A percentile compares a stretch with the other conserved stretches of the same genome.
phyloP scores from a whole-genome alignment of 2,113 vertebrate genomes.

The Telmatochromis bifrenatus region DNA sequence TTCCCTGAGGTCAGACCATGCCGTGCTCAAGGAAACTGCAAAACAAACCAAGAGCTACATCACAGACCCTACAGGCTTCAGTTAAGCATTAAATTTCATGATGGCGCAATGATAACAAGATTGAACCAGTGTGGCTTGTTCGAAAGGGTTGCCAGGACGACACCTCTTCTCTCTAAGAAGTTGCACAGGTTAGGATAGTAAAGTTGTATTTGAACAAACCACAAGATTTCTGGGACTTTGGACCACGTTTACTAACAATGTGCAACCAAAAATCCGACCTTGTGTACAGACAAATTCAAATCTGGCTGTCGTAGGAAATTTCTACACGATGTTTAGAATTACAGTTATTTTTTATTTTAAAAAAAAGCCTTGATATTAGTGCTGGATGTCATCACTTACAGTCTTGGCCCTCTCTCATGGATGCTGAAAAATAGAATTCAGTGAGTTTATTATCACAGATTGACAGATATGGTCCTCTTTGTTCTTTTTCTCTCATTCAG shows the following conservation, averaged over 20 bases:
- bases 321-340: not conserved
- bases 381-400: not conserved
- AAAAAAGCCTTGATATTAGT: not conserved
- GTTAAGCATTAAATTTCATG: not conserved
- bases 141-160: not conserved
- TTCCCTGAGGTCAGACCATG: not conserved
- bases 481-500: not conserved
- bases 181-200: not conserved
- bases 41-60: not conserved
- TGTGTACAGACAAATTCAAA: not conserved
- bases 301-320: not conserved
- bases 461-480: not conserved
- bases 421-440: not conserved
- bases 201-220: not conserved
- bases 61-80: not conserved
- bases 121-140: not conserved
- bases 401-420: not conserved
- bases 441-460: not conserved
- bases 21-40: not conserved
- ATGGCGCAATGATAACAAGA: not conserved
- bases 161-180: not conserved
- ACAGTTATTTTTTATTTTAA: not conserved
- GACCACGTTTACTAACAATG: not conserved
- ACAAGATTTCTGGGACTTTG: not conserved
- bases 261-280: not conserved